Evolutionary conservation across 2,113 vertebrate genomes (phyloP), one percentile per base, ranked within the genome.

Genomic region (Capreolus pygargus): DNA sequence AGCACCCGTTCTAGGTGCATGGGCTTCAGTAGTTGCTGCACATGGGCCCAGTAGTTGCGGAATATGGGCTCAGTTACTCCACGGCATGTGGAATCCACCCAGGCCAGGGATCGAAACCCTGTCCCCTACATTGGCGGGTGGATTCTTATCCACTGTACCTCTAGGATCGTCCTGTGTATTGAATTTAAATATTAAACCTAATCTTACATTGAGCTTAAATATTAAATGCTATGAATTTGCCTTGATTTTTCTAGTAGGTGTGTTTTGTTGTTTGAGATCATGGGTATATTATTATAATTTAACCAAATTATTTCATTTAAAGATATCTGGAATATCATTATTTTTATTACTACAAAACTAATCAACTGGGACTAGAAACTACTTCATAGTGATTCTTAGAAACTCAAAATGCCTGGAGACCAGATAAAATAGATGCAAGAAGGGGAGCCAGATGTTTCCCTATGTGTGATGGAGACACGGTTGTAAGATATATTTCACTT

Each of bases 241-340:
- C 30, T 74, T 91, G 60, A 43, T 74, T 97, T 97, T 97, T 96
- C 58, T 92, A 78, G 25, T 92, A 54, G 13, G 10, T 90, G 19
- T 12, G 28, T 61, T 93, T 67, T 96, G 27, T 87, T 89, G 9
- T 94, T 96, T 91, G 55, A 28, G 23, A 84, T 93, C 23, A 78
- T 86, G 85, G 47, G 58, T 90, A 74, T 85, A 36, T 28, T 87
- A 50, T 58, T 33, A 13, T 89, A 93, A 93, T 52, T 94, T 94
- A 90, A n/a, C 36, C 45, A 81, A 52, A 70, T 74, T 89, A 90
- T 9, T 57, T 30, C 6, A 55, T 83, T 86, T 58, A 50, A 95
- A 93, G 95, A 92, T 47, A 57, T 12, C 25, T 91, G 0, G 16
- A 91, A 52, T 93, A 45, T 89, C 16, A 60, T 93, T 45, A 25